phyloP scores from a whole-genome alignment of 1,140 invertebrate genomes.

The Drosophila pachea region DNA sequence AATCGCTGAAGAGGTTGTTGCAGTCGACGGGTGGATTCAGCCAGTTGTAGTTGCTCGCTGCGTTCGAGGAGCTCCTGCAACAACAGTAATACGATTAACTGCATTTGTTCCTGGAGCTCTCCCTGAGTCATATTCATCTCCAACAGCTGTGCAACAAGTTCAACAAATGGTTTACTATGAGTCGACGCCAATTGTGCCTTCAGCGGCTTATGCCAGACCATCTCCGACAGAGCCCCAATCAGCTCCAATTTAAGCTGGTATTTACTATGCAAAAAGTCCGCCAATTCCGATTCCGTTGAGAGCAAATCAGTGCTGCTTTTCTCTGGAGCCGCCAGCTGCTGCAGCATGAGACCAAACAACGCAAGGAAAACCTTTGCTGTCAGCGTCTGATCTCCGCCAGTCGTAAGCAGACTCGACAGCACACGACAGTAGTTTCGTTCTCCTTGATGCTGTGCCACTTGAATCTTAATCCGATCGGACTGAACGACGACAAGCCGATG shows the following conservation, averaged over 20 bases:
- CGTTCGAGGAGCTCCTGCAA: slow-evolving; percentile 63
- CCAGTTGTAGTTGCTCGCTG: slow-evolving; percentile 36
- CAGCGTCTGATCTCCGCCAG: slow-evolving; percentile 48
- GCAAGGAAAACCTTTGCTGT: slow-evolving; percentile 63
- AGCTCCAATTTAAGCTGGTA: slow-evolving; percentile 65
- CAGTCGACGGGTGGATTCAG: slow-evolving; percentile 27
- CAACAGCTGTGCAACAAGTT: slow-evolving; percentile 46
- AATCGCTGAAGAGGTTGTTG: slow-evolving; percentile 28
- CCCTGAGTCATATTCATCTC: not conserved
- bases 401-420: slow-evolving; percentile 43
- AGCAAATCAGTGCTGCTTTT: slow-evolving; percentile 45
- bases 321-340: slow-evolving; percentile 12
- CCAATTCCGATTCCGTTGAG: slow-evolving; percentile 56
- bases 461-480: slow-evolving; percentile 16
- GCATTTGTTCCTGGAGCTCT: slow-evolving; percentile 44
- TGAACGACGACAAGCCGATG: slow-evolving; percentile 36
- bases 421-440: slow-evolving; percentile 26
- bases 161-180: slow-evolving; percentile 55
- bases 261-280: slow-evolving; percentile 52
- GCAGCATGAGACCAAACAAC: slow-evolving; percentile 44
- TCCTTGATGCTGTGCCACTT: slow-evolving; percentile 35
- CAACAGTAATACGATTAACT: slow-evolving; percentile 60
- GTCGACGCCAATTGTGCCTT: slow-evolving; percentile 46
- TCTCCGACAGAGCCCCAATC: slow-evolving; percentile 55
- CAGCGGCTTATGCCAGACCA: slow-evolving; percentile 62